These are phyloP conservation scores for Quiscalus mexicanus DNA, from an alignment of 2,113 vertebrate species.

Conservation along the genomic window DNA sequence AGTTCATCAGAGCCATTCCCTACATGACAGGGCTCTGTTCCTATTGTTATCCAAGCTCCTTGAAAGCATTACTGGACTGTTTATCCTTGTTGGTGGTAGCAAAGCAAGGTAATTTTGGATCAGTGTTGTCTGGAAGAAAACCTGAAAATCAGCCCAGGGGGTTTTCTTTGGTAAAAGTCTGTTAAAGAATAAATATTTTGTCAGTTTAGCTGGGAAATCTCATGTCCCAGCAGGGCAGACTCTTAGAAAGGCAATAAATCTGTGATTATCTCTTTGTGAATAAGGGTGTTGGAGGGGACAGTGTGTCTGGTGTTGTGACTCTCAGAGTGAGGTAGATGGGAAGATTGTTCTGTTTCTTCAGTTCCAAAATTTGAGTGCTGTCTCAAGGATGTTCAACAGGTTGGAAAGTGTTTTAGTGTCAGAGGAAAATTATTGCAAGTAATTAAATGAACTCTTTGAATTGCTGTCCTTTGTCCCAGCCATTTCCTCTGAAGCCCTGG, in stretches of 20 bases:
- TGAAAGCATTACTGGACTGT: neutral
- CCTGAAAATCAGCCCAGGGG: neutral
- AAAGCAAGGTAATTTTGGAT: neutral
- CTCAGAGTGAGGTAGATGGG: neutral
- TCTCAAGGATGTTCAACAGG: neutral
- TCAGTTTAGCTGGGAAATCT: neutral
- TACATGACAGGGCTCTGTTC: neutral
- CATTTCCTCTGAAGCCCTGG: neutral
- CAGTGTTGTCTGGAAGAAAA: neutral
- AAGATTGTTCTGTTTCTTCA: neutral
- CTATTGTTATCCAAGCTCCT: neutral
- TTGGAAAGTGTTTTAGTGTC: neutral
- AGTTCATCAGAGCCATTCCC: neutral
- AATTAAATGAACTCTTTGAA: neutral
- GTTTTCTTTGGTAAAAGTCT: neutral
- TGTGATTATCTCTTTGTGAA: neutral
- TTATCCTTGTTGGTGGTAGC: neutral
- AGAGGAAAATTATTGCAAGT: neutral
- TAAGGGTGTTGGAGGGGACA: neutral
- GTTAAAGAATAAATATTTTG: neutral
- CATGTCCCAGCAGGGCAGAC: neutral
- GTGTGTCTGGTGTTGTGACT: neutral
- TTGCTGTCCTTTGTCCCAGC: neutral
- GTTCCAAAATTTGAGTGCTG: neutral
- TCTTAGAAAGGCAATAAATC: neutral